Base-by-base conservation (phyloP, 2,113 vertebrate species). In the Ellobius talpinus region DNA sequence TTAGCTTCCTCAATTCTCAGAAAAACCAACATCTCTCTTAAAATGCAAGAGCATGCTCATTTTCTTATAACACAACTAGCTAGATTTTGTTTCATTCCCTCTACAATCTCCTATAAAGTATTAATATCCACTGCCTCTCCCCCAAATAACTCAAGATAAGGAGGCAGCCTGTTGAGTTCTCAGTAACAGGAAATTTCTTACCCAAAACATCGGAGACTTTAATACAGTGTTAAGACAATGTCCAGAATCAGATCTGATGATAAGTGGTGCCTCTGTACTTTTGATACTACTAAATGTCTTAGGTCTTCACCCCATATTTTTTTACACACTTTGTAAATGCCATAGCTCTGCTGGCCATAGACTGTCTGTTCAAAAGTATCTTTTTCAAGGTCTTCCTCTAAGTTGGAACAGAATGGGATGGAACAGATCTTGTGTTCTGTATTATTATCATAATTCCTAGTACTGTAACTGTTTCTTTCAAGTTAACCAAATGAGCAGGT, bases 221-320 rank as follows among this genome's bases (percentile, higher is more conserved):
- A 99, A 97, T 93, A 99, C 99, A 0, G 99, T 99, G 96, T 99
- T 99, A 33, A 99, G 99, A 2, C 99, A 99, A 98, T 99, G 99
- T 98, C 99, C 99, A 26, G 99, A 99, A 98, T 99, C 99, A 1
- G 99, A 99, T 95, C 99, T 99, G 95, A 99, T 99, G 84, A 99
- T 99, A 95, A 99, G 99, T 0, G 99, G 99, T 73, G 99, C 99
- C 39, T 99, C 99, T 36, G 99, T 98, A 96, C 99, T 99, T 98
- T 99, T 55, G 97, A 98, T 98, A 99, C 99, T 94, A 99, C 99
- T 98, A 99, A 99, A 92, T 98, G 98, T 97, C 99, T 98, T 61
- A 99, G 98, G 98, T 99, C 99, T 97, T 99, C 99, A 39, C 99
- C 99, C 99, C 99, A 99, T 97, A 99, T 99, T 99, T 99, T 99